A percentile compares a stretch with the other conserved stretches of the same genome.
These are phyloP conservation scores for Rhynchophorus ferrugineus DNA, from an alignment of 1,140 invertebrate species.

Conservation along the genomic window DNA sequence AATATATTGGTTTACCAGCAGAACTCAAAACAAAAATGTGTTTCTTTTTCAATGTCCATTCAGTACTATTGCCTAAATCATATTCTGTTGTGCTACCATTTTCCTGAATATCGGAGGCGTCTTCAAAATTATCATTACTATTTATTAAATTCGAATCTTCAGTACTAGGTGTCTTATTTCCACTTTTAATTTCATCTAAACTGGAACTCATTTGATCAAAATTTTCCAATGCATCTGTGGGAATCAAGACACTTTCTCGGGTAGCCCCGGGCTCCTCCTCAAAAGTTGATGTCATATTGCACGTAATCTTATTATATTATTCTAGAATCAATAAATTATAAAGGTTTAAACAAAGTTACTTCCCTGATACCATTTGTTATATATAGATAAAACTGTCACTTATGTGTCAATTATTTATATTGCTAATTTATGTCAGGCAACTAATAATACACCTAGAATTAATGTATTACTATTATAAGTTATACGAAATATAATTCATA, in stretches of 20 bases:
- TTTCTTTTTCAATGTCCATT: conserved; percentile 76
- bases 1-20: conserved; percentile 94
- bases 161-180: conserved; percentile 38
- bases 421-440: too few relatives aligned
- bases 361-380: too few relatives aligned
- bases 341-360: too few relatives aligned
- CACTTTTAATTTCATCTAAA: conserved; percentile 48
- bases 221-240: conserved; percentile 62
- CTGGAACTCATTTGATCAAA: conserved; percentile 57
- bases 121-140: conserved; percentile 37
- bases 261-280: conserved; percentile 45
- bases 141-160: conserved; percentile 35
- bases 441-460: too few relatives aligned
- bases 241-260: conserved; percentile 57
- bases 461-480: too few relatives aligned
- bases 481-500: too few relatives aligned
- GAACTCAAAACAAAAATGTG: conserved; percentile 93
- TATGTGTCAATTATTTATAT: too few relatives aligned
- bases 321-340: too few relatives aligned
- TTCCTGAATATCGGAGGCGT: conserved; percentile 18
- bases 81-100: conserved; percentile 33
- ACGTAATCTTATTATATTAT: too few relatives aligned
- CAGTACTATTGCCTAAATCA: conserved; percentile 52
- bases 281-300: conserved; percentile 26
- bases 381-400: too few relatives aligned